Percentiles rank a stretch among this genome's conserved stretches.
These are phyloP conservation scores for Brachylomia viminalis DNA, from an alignment of 2,888 invertebrate species.

Conservation along the genomic window DNA sequence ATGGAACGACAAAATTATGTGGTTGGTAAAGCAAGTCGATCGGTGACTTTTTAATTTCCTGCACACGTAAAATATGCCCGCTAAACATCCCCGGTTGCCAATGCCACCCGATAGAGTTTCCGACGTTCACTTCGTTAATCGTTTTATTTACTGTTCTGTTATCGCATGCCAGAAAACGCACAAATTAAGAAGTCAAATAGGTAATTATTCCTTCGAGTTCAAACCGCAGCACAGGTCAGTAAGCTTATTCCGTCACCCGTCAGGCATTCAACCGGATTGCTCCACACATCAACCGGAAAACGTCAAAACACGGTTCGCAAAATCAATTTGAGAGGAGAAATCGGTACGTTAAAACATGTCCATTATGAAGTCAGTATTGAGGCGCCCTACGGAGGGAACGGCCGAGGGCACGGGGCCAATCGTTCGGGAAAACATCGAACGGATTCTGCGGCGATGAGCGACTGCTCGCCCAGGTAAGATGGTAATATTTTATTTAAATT, in stretches of 20 bases:
- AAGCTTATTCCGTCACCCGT: conserved; percentile 67
- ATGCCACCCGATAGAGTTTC: conserved; percentile 63
- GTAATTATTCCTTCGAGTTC: conserved; percentile 64
- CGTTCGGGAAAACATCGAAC: conserved; percentile 81
- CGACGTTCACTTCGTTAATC: conserved; percentile 65
- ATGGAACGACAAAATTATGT: conserved; percentile 22
- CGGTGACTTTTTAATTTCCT: conserved; percentile 65
- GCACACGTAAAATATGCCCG: conserved; percentile 48
- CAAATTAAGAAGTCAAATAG: conserved; percentile 63
- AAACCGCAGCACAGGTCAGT: conserved; percentile 67
- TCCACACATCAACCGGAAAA: conserved; percentile 81
- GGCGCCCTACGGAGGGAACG: conserved; percentile 71
- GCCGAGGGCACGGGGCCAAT: conserved; percentile 78
- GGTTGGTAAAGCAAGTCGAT: conserved; percentile 39
- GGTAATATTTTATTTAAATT: conserved; percentile 85
- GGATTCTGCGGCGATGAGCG: conserved; percentile 79
- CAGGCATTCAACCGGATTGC: conserved; percentile 69
- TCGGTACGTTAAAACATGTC: conserved; percentile 84
- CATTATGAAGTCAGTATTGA: conserved; percentile 83
- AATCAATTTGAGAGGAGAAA: conserved; percentile 84
- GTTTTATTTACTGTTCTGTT: conserved; percentile 65
- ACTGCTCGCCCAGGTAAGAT: conserved; percentile 77
- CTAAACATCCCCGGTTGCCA: conserved; percentile 63
- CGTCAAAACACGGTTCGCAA: conserved; percentile 82
- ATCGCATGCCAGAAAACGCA: conserved; percentile 56